Percentiles rank a stretch among this genome's conserved stretches.
These are phyloP conservation scores for Dendrolimus houi DNA, from an alignment of 2,888 invertebrate genomes.

Conservation along the genomic window DNA sequence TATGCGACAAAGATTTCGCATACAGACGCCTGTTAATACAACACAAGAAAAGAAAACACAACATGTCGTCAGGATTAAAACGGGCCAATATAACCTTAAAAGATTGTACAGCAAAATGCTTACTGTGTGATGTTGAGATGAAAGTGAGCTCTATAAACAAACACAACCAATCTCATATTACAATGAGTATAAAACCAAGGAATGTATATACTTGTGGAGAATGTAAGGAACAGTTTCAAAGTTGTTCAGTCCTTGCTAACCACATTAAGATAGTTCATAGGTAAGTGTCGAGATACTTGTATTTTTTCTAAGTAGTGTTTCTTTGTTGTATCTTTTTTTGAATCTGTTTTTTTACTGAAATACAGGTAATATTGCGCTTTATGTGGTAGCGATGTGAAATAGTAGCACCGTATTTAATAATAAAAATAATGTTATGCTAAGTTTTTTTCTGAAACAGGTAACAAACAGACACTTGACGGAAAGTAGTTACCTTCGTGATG, in stretches of 20 bases:
- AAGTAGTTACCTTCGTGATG: too few species aligned
- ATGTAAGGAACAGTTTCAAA: conserved; percentile 58
- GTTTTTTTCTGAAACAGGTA: too few species aligned
- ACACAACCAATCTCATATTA: conserved; percentile 61
- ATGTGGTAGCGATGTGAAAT: too few species aligned
- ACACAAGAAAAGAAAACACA: conserved; percentile 63
- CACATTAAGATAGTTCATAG: conserved; percentile 66
- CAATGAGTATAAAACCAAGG: conserved; percentile 53
- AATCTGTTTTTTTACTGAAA: too few species aligned
- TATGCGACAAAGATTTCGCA: conserved; percentile 67
- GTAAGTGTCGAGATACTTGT: conserved; percentile 4
- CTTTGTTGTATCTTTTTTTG: too few species aligned
- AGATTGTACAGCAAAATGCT: conserved; percentile 58
- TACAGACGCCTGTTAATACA: conserved; percentile 55
- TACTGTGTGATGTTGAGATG: conserved; percentile 64
- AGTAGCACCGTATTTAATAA: too few species aligned
- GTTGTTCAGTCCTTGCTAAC: conserved; percentile 51
- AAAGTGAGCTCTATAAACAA: conserved; percentile 58
- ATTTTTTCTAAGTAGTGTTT: too few species aligned
- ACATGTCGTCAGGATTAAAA: conserved; percentile 58
- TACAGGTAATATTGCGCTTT: too few species aligned
- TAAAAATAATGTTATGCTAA: too few species aligned
- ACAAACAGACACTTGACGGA: too few species aligned
- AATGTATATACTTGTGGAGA: conserved; percentile 63
- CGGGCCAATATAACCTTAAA: conserved; percentile 58